phyloP scores from a whole-genome alignment of 2,888 invertebrate genomes.

The Smittia aterrima region DNA sequence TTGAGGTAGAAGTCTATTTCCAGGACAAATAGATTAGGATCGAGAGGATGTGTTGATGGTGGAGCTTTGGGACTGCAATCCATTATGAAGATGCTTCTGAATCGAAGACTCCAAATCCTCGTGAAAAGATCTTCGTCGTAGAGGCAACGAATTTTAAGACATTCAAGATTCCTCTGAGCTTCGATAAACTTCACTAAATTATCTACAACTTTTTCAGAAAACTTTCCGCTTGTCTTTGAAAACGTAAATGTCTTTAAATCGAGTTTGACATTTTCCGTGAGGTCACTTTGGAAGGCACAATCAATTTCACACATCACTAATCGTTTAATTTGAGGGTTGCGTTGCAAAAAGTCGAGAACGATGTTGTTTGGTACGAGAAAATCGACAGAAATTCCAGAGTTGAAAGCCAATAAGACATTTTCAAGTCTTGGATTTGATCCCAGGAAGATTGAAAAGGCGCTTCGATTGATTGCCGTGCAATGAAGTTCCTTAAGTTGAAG shows the following conservation, averaged over 20 bases:
- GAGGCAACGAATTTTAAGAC: not conserved
- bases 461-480: not conserved
- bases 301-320: conserved; percentile 10
- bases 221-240: not conserved
- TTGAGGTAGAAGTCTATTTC: conserved; percentile 31
- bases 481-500: conserved; percentile 8
- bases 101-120: not conserved
- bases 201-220: not conserved
- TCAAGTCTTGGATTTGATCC: conserved; percentile 3
- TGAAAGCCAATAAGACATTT: not conserved
- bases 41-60: not conserved
- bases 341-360: conserved; percentile 6
- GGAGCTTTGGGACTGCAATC: conserved; percentile 13
- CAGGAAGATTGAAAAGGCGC: conserved; percentile 27
- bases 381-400: not conserved
- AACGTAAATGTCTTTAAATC: conserved; percentile 10
- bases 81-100: conserved; percentile 10
- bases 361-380: not conserved
- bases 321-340: conserved; percentile 23
- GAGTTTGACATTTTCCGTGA: not conserved
- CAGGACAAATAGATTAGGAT: not conserved
- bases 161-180: conserved; percentile 4
- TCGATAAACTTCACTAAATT: conserved; percentile 31
- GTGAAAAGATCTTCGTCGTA: not conserved
- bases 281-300: not conserved